Conservation (phyloP, 2,888 invertebrate genomes). For the Galerucella pusilla region DNA sequence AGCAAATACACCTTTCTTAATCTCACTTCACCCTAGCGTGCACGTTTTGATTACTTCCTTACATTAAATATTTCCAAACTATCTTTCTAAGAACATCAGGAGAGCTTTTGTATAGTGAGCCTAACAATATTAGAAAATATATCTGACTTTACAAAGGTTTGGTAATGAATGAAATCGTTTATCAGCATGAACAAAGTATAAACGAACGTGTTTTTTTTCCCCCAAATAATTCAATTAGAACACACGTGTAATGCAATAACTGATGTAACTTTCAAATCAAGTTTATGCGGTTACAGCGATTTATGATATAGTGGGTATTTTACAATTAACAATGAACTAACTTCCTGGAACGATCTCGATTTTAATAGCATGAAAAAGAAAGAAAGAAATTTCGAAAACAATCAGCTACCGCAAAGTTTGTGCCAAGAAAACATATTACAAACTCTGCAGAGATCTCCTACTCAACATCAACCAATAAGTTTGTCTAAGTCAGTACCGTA, state of each 20-base stretch:
- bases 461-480: not conserved
- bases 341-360: conserved; percentile 7
- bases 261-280: not conserved
- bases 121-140: no score
- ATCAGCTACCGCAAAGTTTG: conserved; percentile 36
- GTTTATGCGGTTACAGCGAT: conserved; percentile 4
- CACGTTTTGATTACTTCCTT: no score
- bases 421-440: conserved; percentile 43
- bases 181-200: not conserved
- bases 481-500: no score
- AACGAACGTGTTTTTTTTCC: not conserved
- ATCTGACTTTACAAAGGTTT: no score
- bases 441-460: conserved; percentile 35
- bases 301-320: conserved; percentile 25
- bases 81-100: no score
- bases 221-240: not conserved
- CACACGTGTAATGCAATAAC: not conserved
- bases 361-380: not conserved
- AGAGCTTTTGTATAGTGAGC: no score
- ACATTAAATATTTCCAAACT: no score
- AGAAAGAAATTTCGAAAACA: conserved; percentile 14
- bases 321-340: conserved; percentile 15
- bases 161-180: no score
- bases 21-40: no score
- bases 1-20: no score